phyloP scores from a whole-genome alignment of 1,140 invertebrate genomes.

The Heterodera schachtii region DNA sequence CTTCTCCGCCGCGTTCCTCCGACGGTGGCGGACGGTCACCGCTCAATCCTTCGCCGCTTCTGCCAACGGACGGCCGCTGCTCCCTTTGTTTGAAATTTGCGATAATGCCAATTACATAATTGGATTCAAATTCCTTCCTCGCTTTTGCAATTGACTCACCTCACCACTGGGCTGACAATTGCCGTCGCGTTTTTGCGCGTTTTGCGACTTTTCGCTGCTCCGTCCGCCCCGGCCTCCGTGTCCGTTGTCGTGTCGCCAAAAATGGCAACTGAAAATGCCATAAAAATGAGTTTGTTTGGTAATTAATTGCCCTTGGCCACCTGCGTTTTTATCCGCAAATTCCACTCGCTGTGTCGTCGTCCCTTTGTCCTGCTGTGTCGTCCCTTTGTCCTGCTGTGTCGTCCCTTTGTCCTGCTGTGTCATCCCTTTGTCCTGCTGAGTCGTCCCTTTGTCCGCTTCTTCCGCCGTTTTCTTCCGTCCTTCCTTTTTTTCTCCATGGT shows the following conservation, averaged over 20 bases:
- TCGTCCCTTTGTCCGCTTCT: constrained; percentile 3
- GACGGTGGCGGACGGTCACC: neutral
- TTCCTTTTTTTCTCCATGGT: neutral
- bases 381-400: constrained; percentile 13
- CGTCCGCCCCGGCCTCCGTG: neutral
- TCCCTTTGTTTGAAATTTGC: constrained; percentile 8
- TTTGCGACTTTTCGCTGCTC: neutral
- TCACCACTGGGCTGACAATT: constrained; percentile 15
- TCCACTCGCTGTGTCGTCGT: constrained; percentile 38
- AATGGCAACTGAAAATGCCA: neutral
- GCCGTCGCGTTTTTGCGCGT: neutral
- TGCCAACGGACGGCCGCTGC: neutral
- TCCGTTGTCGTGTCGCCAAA: constrained; percentile 16
- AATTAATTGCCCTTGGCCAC: constrained; percentile 29
- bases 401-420: neutral
- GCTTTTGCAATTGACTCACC: constrained; percentile 1
- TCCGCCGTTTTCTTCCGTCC: neutral
- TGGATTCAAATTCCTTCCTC: neutral
- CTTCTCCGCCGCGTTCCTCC: neutral
- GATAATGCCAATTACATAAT: neutral
- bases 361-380: neutral
- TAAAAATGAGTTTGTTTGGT: neutral
- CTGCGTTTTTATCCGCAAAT: constrained; percentile 58
- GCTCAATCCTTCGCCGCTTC: neutral
- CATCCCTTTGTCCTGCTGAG: neutral